Evolutionary conservation across 2,797 vertebrate species (phyloP).

Genomic region (Prionace glauca): DNA sequence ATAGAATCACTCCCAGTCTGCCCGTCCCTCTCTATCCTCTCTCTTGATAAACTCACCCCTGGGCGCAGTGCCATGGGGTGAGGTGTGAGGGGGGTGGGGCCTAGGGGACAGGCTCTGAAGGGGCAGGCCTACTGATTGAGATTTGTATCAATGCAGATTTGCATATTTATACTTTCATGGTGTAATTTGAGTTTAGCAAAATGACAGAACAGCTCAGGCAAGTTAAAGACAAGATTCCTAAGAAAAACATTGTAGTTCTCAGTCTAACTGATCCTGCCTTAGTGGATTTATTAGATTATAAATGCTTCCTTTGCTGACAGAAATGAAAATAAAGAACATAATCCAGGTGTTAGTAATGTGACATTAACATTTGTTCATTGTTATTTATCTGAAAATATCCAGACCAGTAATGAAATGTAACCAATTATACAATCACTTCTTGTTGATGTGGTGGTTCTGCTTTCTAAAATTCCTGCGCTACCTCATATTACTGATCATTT

Average conservation of each 20-base stretch:
- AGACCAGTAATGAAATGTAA: background rate
- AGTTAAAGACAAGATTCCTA: background rate
- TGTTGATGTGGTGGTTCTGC: no score
- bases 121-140: background rate
- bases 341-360: background rate
- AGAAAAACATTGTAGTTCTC: background rate
- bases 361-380: background rate
- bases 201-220: background rate
- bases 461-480: background rate
- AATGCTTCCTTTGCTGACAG: background rate
- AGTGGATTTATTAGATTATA: background rate
- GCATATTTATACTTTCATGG: background rate
- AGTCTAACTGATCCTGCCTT: background rate
- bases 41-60: background rate
- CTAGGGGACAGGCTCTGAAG: no score
- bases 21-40: background rate
- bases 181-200: background rate
- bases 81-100: no score
- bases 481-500: background rate
- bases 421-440: background rate
- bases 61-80: background rate
- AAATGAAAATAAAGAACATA: constrained; percentile 4
- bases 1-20: background rate
- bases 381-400: background rate
- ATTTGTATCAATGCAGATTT: background rate